phyloP scores from a whole-genome alignment of 2,113 vertebrate species.

The Misgurnus mizolepis region DNA sequence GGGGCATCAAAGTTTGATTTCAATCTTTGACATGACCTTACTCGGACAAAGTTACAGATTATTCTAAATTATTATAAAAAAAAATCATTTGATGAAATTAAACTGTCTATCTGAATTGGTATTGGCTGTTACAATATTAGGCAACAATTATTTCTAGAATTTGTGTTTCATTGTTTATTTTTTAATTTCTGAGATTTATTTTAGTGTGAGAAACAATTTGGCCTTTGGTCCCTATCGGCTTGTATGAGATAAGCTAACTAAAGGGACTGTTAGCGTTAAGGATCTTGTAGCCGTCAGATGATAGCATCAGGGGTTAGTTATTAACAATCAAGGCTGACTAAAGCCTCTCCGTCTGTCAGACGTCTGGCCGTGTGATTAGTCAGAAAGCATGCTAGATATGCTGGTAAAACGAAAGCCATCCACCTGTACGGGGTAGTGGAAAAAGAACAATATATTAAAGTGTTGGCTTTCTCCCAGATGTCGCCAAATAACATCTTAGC shows the following conservation, averaged over 20 bases:
- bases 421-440: not conserved
- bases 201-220: constrained; percentile 4
- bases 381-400: not conserved
- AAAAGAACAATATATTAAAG: not conserved
- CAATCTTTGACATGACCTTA: too few species aligned
- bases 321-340: constrained; percentile 20
- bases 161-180: too few species aligned
- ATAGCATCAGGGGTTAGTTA: constrained; percentile 7
- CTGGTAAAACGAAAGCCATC: not conserved
- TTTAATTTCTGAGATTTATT: not conserved
- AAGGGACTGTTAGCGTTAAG: not conserved
- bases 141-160: too few species aligned
- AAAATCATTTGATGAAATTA: too few species aligned
- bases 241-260: constrained; percentile 15
- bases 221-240: constrained; percentile 11
- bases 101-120: too few species aligned
- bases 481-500: constrained; percentile 57
- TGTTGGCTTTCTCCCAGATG: constrained; percentile 31
- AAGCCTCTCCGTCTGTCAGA: not conserved
- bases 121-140: too few species aligned
- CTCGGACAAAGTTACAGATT: too few species aligned
- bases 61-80: too few species aligned
- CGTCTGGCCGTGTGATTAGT: constrained; percentile 1
- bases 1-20: too few species aligned
- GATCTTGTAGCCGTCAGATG: constrained; percentile 37